Base-by-base conservation (phyloP, 2,797 vertebrate species). In the Taenioides sp. region DNA sequence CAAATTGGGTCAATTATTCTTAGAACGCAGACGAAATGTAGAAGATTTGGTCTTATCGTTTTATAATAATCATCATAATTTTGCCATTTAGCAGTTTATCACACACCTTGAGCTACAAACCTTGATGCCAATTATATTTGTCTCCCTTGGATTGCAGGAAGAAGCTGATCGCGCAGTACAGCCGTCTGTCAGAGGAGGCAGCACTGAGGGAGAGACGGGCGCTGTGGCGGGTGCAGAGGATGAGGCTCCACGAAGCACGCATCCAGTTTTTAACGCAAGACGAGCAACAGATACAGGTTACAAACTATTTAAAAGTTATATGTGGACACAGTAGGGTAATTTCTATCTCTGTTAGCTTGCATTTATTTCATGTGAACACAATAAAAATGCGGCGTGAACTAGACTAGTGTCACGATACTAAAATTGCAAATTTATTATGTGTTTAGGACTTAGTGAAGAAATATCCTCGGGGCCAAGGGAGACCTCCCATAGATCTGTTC, bases 141-240 rank as follows among this genome's bases (percentile, higher is more conserved):
- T 59, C 14, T 28, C 5, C 28, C 17, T 74, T 17, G 23, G 50
- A 37, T 25, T 67, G 20, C 16, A 99, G 98, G 89, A 96, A 96
- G 87, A 96, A 97, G 70, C 91, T 99, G 86, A 96, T 98, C 25
- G 94, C 94, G 58, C 97, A 95, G 82, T 99, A 98, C 49, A 96
- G 96, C 89, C 94, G 87, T 83, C 87, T 99, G 70, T 97, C 97
- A n/a, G 96, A 96, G 78, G 97, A 97, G 67, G 98, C 98, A 0
- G 95, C 96, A 17, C 92, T 86, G 49, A 94, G 95, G 63, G 97
- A 98, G 59, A 95, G 95, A 73, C 94, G 91, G 84, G 96, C 96
- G 0, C 74, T 98, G 67, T 99, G 97, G 98, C 95, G 92, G 76
- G 91, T 95, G 57, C 96, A 96, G 90, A 92, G 98, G 75, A 94